phyloP scores from a whole-genome alignment of 2,113 vertebrate genomes.

The Alces alces region DNA sequence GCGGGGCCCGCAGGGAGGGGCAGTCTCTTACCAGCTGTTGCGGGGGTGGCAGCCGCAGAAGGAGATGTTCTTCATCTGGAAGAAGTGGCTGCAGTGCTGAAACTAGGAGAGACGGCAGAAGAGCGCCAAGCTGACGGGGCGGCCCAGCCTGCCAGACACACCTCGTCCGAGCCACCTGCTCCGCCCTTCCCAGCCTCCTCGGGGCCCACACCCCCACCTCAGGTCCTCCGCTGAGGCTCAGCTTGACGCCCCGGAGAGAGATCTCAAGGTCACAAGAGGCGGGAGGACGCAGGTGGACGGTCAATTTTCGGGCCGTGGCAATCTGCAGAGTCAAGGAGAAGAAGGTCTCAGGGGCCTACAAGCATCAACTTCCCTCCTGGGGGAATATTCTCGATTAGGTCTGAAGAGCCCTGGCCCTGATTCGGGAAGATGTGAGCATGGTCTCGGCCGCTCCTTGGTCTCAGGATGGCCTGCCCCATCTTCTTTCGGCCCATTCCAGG shows the following conservation, averaged over 20 bases:
- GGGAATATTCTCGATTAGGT: no score
- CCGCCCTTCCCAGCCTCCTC: not conserved
- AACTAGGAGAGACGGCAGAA: slow-evolving; percentile 76
- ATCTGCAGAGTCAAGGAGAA: slow-evolving; percentile 80
- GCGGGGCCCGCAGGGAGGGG: accelerated
- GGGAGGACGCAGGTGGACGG: slow-evolving; percentile 93
- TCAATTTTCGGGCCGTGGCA: slow-evolving; percentile 91
- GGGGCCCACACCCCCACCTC: slow-evolving; percentile 78
- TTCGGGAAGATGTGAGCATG: not conserved
- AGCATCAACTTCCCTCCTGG: not conserved
- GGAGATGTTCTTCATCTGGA: slow-evolving; percentile 99
- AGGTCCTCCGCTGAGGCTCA: slow-evolving; percentile 89
- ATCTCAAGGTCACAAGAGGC: slow-evolving; percentile 95
- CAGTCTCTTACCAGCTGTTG: slow-evolving; percentile 90
- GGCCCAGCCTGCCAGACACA: accelerated
- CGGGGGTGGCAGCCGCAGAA: slow-evolving; percentile 97
- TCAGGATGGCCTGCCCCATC: not conserved
- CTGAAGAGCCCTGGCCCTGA: not conserved
- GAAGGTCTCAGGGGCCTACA: accelerated
- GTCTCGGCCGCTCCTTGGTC: not conserved
- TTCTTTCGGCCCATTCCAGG: not conserved
- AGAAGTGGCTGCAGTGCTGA: slow-evolving; percentile 97
- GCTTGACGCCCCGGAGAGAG: slow-evolving; percentile 93
- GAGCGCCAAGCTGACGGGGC: accelerated
- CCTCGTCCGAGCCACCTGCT: accelerated